Evolutionary conservation across 2,113 vertebrate species (phyloP).

Genomic region (Muntiacus muntjak): DNA sequence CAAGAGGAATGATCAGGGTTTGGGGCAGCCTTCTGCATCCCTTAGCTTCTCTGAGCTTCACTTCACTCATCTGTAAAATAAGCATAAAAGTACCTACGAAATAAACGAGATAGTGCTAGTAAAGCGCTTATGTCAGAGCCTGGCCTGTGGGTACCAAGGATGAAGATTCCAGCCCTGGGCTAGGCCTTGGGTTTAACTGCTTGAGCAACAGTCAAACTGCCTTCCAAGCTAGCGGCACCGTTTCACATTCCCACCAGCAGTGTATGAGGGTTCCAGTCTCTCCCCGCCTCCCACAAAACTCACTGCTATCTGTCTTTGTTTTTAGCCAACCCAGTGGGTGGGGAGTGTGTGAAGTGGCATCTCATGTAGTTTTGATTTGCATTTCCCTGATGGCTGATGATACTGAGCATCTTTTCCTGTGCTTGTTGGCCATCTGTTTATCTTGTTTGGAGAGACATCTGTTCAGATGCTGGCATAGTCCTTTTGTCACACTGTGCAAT

Average conservation of each 20-base stretch:
- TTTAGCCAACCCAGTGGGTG: too few species aligned
- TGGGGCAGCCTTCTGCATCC: background rate
- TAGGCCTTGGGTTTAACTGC: too few species aligned
- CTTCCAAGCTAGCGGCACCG: accelerated
- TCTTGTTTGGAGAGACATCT: background rate
- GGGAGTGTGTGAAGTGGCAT: accelerated
- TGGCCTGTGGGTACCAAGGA: background rate
- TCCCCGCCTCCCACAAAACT: background rate
- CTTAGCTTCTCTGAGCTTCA: background rate
- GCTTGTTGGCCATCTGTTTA: background rate
- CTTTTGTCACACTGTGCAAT: too few species aligned
- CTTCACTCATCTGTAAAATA: too few species aligned
- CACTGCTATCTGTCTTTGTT: background rate
- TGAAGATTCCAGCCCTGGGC: background rate
- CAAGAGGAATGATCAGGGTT: background rate
- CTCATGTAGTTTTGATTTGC: background rate
- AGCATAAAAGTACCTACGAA: accelerated
- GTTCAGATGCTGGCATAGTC: background rate
- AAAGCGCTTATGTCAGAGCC: background rate
- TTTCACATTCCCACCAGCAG: background rate
- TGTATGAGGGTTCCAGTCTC: accelerated
- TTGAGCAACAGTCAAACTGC: background rate
- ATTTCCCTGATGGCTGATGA: background rate
- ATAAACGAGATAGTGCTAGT: background rate
- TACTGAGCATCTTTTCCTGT: background rate